phyloP scores from a whole-genome alignment of 2,797 vertebrate species.

The Sphenodon punctatus region DNA sequence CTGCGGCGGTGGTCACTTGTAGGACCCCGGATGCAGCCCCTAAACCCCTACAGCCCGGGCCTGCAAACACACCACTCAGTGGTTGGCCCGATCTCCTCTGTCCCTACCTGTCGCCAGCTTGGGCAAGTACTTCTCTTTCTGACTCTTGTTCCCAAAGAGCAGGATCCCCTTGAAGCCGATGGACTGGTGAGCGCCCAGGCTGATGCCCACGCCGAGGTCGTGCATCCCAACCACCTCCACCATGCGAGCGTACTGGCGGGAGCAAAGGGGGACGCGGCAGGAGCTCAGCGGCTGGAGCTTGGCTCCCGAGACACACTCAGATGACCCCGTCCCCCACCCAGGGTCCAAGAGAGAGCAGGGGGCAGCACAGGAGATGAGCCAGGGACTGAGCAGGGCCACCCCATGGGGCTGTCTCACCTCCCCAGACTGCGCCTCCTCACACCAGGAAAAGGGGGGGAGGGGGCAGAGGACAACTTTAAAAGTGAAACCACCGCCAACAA shows the following conservation, averaged over 20 bases:
- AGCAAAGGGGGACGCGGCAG: neutral
- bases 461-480: no score
- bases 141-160: constrained; percentile 80
- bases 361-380: no score
- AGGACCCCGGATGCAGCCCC: no score
- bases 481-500: no score
- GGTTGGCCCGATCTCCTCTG: neutral
- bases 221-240: constrained; percentile 83
- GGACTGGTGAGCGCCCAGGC: constrained; percentile 83
- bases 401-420: no score
- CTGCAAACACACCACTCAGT: neutral
- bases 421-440: no score
- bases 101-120: constrained; percentile 79
- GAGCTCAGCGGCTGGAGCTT: neutral
- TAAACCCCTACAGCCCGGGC: no score
- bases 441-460: no score
- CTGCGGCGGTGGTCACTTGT: no score
- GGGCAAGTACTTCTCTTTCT: constrained; percentile 85
- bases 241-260: constrained; percentile 80
- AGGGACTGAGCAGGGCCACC: no score
- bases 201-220: constrained; percentile 83
- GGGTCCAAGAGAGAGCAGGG: neutral
- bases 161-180: constrained; percentile 86
- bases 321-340: no score
- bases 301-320: no score